Evolutionary conservation across 2,113 vertebrate genomes (phyloP), one percentile per base, ranked within the genome.

Genomic region (Oncorhynchus mykiss): DNA sequence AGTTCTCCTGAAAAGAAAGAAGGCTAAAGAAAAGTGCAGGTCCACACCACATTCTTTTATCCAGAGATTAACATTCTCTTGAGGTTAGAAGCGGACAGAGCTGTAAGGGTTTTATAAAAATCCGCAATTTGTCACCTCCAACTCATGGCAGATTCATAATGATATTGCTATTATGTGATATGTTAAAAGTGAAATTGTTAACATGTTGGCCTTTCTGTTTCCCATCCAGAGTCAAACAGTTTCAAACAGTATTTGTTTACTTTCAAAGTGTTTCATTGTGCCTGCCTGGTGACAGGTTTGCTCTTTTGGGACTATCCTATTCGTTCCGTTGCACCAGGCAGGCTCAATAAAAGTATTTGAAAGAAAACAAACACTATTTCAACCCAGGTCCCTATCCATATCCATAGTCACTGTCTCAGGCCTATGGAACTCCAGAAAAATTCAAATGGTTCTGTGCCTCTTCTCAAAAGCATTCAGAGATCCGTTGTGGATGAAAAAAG

Each of bases 371-470:
- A 45, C 39, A 45, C 39, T 39, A 39, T 45, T 45, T 45, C 39
- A 45, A 45, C 39, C 39, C 2, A 11, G 39, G 49, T 51, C 12
- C 14, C 49, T 51, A 51, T 14, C 25, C 31, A 51, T 22, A 68
- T 68, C 48, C 29, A 20, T 39, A 34, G 76, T 76, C 75, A 77
- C 83, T 77, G 80, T 87, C 86, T 78, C 80, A 77, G 77, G 79
- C 79, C 62, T 82, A 81, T 69, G 77, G 69, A 73, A 84, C 45
- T 68, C 84, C 67, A 48, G 14, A 8, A 2, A 76, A 79, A 78
- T 87, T 91, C 65, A 81, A 88, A 81, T 78, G 86, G 85, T 83
- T 84, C 82, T 75, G 86, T 87, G 82, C 86, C 88, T 54, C 88
- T 90, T 81, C 85, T 85, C 75, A 74, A 77, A 84, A 83, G 88